Percentiles rank a stretch among this genome's conserved stretches.
Conservation (phyloP, 2,888 invertebrate species). For the Netelia melanura region DNA sequence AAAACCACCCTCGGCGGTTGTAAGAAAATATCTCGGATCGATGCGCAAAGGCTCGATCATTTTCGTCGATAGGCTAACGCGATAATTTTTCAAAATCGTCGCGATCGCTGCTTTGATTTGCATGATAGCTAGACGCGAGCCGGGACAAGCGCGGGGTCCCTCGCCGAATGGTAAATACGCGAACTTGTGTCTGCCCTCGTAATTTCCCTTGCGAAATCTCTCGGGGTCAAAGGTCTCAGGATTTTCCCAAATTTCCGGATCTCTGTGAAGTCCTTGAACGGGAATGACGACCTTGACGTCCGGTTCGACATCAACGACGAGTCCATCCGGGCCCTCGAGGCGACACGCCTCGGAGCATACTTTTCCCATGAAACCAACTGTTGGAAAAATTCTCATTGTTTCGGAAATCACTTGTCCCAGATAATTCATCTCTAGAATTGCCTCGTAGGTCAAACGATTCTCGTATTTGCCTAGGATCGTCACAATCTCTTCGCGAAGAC, state of each 20-base stretch:
- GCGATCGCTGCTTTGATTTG: constrained; percentile 67
- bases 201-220: constrained; percentile 60
- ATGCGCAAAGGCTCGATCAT: constrained; percentile 58
- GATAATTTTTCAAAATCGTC: constrained; percentile 59
- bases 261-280: constrained; percentile 61
- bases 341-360: constrained; percentile 67
- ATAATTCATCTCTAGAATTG: constrained; percentile 85
- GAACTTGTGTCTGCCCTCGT: constrained; percentile 41
- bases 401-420: constrained; percentile 84
- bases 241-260: constrained; percentile 66
- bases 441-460: constrained; percentile 84
- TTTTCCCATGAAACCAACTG: constrained; percentile 61
- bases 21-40: constrained; percentile 59
- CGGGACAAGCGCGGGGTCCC: constrained; percentile 66
- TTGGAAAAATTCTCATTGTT: constrained; percentile 68
- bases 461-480: constrained; percentile 76
- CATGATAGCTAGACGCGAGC: constrained; percentile 58
- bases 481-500: constrained; percentile 84
- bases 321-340: constrained; percentile 72
- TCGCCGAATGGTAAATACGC: constrained; percentile 65
- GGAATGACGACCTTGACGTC: constrained; percentile 71
- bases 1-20: constrained; percentile 49
- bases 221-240: constrained; percentile 67
- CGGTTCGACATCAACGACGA: constrained; percentile 69
- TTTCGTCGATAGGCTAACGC: constrained; percentile 59